phyloP scores from a whole-genome alignment of 2,888 invertebrate species.

The Molorchus minor region DNA sequence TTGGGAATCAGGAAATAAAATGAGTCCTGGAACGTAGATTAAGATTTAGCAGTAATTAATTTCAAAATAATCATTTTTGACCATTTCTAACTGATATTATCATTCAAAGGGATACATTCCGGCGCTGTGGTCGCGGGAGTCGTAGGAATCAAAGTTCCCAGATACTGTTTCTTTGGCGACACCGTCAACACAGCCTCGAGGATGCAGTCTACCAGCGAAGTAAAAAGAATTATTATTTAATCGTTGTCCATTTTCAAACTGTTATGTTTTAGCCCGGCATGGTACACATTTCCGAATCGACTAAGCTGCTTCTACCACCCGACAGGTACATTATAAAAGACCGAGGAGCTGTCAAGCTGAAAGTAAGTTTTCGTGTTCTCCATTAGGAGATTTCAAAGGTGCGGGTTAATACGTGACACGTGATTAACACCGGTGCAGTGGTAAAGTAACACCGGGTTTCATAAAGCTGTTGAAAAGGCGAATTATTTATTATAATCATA shows the following conservation, averaged over 20 bases:
- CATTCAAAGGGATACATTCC: constrained; percentile 75
- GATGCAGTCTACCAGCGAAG: constrained; percentile 78
- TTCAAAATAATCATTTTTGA: not conserved
- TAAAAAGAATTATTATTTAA: constrained; percentile 52
- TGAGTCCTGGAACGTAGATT: too few species aligned
- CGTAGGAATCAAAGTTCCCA: constrained; percentile 81
- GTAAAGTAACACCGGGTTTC: too few species aligned
- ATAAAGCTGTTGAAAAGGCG: too few species aligned
- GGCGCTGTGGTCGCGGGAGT: constrained; percentile 89
- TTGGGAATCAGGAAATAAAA: too few species aligned
- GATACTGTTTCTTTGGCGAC: constrained; percentile 89
- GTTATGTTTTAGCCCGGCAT: constrained; percentile 66
- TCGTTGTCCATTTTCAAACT: constrained; percentile 3
- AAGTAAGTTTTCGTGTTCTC: constrained; percentile 71
- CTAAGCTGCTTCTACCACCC: constrained; percentile 72
- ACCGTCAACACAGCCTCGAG: constrained; percentile 90
- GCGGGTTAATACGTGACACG: too few species aligned
- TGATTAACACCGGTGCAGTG: too few species aligned
- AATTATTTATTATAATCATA: too few species aligned
- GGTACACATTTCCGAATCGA: constrained; percentile 79
- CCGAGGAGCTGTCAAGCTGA: constrained; percentile 79
- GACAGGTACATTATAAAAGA: constrained; percentile 73
- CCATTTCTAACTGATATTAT: not conserved
- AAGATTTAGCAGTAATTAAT: too few species aligned
- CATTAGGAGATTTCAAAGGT: too few species aligned